Percentiles rank a stretch among this genome's conserved stretches.
Conservation (phyloP, 1,140 invertebrate species). For the Drosophila kepulauana region DNA sequence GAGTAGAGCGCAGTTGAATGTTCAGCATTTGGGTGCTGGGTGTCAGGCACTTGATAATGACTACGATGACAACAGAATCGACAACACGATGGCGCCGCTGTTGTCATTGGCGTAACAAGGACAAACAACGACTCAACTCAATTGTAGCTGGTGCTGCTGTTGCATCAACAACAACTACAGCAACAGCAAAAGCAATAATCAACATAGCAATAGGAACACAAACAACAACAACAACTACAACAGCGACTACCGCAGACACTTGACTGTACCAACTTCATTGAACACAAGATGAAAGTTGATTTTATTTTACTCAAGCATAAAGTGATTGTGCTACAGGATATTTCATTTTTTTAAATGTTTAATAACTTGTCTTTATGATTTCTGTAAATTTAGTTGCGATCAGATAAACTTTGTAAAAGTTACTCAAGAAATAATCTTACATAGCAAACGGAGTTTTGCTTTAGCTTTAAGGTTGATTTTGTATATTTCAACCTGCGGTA, state of each 20-base stretch:
- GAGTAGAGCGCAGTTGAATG: background rate
- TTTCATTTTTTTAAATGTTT: too few species aligned
- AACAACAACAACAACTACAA: conserved; percentile 10
- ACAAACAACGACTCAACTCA: conserved; percentile 18
- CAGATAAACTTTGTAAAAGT: too few species aligned
- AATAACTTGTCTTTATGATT: too few species aligned
- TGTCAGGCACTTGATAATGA: conserved; percentile 76
- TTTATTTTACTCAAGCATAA: background rate
- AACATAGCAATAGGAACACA: background rate
- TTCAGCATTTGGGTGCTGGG: background rate
- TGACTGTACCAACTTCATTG: conserved; percentile 49
- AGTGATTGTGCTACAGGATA: background rate
- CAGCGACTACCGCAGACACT: conserved; percentile 26
- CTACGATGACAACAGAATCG: conserved; percentile 64
- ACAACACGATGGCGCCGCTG: conserved; percentile 32
- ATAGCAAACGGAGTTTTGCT: too few species aligned
- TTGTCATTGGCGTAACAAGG: conserved; percentile 45
- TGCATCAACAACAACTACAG: conserved; percentile 24
- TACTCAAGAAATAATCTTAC: too few species aligned
- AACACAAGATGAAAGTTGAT: conserved; percentile 46
- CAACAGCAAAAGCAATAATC: background rate
- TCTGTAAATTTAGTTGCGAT: too few species aligned
- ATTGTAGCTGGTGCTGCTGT: conserved; percentile 25
- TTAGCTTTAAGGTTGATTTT: too few species aligned
- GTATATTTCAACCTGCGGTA: too few species aligned